Evolutionary conservation across 2,113 vertebrate species (phyloP).

Genomic region (Tichodroma muraria): DNA sequence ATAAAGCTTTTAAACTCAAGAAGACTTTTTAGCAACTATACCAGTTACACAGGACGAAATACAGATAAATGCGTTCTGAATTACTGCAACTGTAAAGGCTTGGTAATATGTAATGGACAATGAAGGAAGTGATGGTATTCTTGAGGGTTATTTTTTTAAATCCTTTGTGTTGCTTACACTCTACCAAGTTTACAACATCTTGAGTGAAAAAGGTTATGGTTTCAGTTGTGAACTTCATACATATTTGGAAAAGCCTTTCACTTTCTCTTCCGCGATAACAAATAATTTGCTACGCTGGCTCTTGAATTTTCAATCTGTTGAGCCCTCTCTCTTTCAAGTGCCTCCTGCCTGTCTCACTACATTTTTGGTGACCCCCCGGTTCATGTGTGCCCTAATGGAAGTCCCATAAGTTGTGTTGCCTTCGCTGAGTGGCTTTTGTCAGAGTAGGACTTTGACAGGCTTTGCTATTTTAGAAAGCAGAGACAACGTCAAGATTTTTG

Average conservation of each 20-base stretch:
- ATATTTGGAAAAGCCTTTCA: neutral
- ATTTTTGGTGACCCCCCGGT: neutral
- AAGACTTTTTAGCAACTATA: neutral
- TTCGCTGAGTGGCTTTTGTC: neutral
- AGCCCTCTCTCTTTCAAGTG: neutral
- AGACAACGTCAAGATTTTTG: neutral
- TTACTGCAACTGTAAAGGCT: neutral
- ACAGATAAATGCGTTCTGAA: neutral
- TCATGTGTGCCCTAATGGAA: neutral
- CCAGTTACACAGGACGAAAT: neutral
- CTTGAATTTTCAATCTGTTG: neutral
- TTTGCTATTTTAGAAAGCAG: neutral
- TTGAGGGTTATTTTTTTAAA: neutral
- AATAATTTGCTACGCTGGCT: neutral
- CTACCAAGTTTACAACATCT: neutral
- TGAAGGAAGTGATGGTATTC: neutral
- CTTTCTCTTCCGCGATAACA: constrained; percentile 6
- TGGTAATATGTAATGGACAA: neutral
- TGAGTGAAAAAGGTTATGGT: neutral
- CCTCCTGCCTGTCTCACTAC: neutral
- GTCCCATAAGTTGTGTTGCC: neutral
- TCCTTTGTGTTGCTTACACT: neutral
- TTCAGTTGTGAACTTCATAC: neutral
- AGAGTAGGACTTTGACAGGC: neutral
- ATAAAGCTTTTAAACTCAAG: neutral